These are phyloP conservation scores for Orycteropus afer DNA, from an alignment of 2,113 vertebrate species.

Conservation along the genomic window DNA sequence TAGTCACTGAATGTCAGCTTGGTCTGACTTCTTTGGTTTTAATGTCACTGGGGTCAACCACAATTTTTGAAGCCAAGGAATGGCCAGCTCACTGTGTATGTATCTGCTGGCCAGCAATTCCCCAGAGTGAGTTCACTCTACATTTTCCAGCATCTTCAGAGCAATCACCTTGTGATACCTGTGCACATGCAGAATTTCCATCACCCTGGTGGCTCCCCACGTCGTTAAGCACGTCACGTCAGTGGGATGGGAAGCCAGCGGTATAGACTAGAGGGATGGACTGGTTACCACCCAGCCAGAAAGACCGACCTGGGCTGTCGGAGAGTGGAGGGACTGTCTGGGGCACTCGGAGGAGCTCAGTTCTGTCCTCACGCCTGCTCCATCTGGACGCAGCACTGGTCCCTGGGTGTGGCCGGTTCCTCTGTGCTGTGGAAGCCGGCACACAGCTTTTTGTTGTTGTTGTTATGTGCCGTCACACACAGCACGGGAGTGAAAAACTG, in stretches of 20 bases:
- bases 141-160: background rate
- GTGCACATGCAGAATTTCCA: background rate
- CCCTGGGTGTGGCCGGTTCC: rapidly evolving
- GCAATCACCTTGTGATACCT: rapidly evolving
- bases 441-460: no score
- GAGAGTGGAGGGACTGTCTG: no score
- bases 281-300: rapidly evolving
- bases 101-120: background rate
- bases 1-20: background rate
- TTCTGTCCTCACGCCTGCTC: rapidly evolving
- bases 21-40: background rate
- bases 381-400: background rate
- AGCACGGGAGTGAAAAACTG: rapidly evolving
- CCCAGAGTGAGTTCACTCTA: rapidly evolving
- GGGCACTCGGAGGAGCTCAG: background rate
- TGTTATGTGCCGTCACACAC: no score
- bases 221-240: rapidly evolving
- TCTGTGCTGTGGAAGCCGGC: rapidly evolving
- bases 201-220: no score
- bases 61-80: background rate
- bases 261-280: rapidly evolving
- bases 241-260: background rate
- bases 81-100: rapidly evolving
- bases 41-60: background rate
- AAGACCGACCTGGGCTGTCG: background rate